Conservation (phyloP, 2,113 vertebrate genomes). For the Sebastes schlegelii region DNA sequence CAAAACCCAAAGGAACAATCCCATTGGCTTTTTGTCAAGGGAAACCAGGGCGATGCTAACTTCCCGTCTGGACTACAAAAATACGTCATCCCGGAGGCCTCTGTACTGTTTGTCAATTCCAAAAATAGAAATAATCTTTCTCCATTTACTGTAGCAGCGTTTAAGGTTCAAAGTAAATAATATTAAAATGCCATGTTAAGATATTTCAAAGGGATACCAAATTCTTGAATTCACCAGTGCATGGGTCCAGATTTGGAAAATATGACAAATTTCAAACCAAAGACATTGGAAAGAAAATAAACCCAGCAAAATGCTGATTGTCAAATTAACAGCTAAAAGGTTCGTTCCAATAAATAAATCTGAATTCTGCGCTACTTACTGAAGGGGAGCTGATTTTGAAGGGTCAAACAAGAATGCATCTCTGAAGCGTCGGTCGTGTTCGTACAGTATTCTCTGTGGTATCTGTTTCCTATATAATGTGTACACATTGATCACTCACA, state of each 20-base stretch:
- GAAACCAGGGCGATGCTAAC: too few species aligned
- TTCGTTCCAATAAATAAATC: not conserved
- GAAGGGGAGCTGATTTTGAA: not conserved
- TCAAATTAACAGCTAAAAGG: conserved; percentile 19
- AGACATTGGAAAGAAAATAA: too few species aligned
- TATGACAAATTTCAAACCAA: too few species aligned
- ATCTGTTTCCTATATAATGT: not conserved
- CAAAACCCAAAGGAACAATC: too few species aligned
- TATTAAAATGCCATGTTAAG: not conserved
- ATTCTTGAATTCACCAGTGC: not conserved
- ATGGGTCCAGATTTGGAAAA: too few species aligned
- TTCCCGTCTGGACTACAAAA: too few species aligned
- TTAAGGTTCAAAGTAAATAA: not conserved
- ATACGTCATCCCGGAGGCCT: too few species aligned
- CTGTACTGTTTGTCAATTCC: not conserved
- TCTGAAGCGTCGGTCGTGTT: too few species aligned
- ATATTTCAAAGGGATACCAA: not conserved
- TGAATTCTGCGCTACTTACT: too few species aligned
- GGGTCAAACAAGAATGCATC: not conserved
- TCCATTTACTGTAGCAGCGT: not conserved
- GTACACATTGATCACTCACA: not conserved
- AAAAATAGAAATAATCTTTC: not conserved
- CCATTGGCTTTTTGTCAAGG: too few species aligned
- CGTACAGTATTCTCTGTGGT: not conserved
- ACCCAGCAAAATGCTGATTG: conserved; percentile 6